Evolutionary conservation across 2,797 vertebrate species (phyloP), one percentile per base, ranked within the genome.

Genomic region (Cirrhinus molitorella): DNA sequence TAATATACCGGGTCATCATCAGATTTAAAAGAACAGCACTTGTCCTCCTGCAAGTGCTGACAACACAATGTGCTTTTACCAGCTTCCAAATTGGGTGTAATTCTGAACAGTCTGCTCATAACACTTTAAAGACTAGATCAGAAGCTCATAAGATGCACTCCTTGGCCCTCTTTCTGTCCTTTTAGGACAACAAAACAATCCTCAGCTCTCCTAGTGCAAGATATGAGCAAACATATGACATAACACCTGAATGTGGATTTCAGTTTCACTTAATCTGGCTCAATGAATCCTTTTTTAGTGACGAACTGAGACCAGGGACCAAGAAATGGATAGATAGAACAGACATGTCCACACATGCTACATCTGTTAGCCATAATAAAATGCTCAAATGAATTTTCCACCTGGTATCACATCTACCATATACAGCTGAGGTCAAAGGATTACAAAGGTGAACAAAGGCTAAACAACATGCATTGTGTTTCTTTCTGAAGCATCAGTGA

Each of bases 31-130:
- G 7, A 45, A 25, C 34, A 57, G 37, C 68, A 72, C 23, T 47
- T 77, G 17, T 68, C 31, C 37, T 40, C 23, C 3, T 55, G 49
- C 11, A 55, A 74, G 28, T 4, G 49, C 1, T 40, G 16, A 80
- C 17, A 59, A 80, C 51, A 80, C n/a, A 28, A 19, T 70, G 65
- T 55, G 78, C 49, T 68, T 70, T 70, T 28, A 43, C 21, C 17
- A 1, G 6, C 23, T 28, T 55, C 23, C 19, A 57, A 43, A 43
- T 57, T 16, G 23, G 11, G 11, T 70, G 9, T n/a, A 31, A 43
- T 70, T 80, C 51, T 80, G 78, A 80, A 70, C 66, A 55, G 34
- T 80, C 65, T 67, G 49, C 17, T 16, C 51, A 43, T 23, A 45
- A 78, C 45, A 49, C 17, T 47, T 78, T 43, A 66, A 31, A 21